phyloP scores from a whole-genome alignment of 2,888 invertebrate genomes.

The Nymphalis urticae region DNA sequence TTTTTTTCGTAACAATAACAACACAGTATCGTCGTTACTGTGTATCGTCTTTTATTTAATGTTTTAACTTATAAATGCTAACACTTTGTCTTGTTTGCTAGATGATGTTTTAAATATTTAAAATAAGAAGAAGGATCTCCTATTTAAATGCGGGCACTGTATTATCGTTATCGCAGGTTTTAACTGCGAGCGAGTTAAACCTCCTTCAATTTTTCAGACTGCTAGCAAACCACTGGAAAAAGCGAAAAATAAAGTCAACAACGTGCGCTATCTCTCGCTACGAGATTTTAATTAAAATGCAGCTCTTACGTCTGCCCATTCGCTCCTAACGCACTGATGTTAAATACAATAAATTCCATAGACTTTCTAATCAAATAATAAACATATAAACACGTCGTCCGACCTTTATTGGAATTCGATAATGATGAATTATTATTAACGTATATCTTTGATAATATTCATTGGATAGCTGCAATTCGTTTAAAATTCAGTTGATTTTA shows the following conservation, averaged over 20 bases:
- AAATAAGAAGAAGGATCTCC: neutral
- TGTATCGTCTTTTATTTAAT: neutral
- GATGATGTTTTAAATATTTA: constrained; percentile 5
- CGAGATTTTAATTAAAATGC: constrained; percentile 69
- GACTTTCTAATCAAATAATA: constrained; percentile 60
- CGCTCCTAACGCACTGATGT: constrained; percentile 29
- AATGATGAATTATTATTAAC: constrained; percentile 37
- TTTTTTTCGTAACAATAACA: too few relatives aligned
- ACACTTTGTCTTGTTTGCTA: neutral
- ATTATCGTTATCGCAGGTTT: constrained; percentile 52
- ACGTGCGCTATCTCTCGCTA: constrained; percentile 50
- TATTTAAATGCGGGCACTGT: constrained; percentile 29
- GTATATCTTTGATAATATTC: constrained; percentile 45
- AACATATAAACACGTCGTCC: constrained; percentile 45
- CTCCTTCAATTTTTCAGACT: constrained; percentile 50
- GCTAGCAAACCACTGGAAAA: constrained; percentile 49
- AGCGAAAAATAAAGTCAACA: constrained; percentile 44
- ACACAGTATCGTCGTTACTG: too few relatives aligned
- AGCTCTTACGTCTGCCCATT: constrained; percentile 51
- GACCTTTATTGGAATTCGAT: constrained; percentile 44
- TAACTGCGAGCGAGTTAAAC: constrained; percentile 45
- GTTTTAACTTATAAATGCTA: neutral
- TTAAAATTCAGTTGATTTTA: constrained; percentile 19
- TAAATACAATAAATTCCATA: constrained; percentile 18
- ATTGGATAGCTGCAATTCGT: constrained; percentile 25